A percentile compares a stretch with the other conserved stretches of the same genome.
These are phyloP conservation scores for Plemyria rubiginata DNA, from an alignment of 2,888 invertebrate genomes.

Conservation along the genomic window DNA sequence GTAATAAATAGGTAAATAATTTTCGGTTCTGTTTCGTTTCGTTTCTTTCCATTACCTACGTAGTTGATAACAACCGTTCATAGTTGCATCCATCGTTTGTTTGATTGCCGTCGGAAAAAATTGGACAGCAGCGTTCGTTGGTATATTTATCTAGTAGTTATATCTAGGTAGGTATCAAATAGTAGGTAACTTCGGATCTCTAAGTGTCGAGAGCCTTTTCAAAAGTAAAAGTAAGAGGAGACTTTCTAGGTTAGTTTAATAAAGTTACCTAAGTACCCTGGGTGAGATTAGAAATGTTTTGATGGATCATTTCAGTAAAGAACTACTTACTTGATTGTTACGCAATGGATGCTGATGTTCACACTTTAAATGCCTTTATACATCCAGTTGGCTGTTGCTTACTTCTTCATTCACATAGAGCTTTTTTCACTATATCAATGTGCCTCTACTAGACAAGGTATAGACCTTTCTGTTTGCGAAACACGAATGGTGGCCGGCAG, in stretches of 20 bases:
- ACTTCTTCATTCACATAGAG: too few species aligned
- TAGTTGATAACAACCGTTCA: not conserved
- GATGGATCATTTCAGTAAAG: conserved; percentile 21
- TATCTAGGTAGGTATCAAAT: not conserved
- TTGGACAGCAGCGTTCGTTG: too few species aligned
- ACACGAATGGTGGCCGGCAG: too few species aligned
- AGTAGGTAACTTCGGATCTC: not conserved
- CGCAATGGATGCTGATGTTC: conserved; percentile 6
- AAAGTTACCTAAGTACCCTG: conserved; percentile 9
- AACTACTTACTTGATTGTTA: conserved; percentile 13
- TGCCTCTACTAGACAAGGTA: too few species aligned
- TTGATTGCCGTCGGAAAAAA: too few species aligned
- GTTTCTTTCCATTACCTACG: too few species aligned
- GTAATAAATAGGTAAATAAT: too few species aligned
- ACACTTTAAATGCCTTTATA: not conserved
- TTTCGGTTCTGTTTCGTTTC: too few species aligned
- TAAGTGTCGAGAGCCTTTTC: not conserved
- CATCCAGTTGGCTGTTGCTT: not conserved
- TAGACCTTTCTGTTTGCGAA: too few species aligned
- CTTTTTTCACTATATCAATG: too few species aligned
- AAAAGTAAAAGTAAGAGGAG: conserved; percentile 13
- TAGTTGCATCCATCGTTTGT: too few species aligned
- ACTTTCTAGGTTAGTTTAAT: conserved; percentile 16
- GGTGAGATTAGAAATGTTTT: conserved; percentile 4
- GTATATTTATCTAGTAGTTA: too few species aligned